Base-by-base conservation (phyloP, 1,140 invertebrate genomes). In the Zaprionus davidi region DNA sequence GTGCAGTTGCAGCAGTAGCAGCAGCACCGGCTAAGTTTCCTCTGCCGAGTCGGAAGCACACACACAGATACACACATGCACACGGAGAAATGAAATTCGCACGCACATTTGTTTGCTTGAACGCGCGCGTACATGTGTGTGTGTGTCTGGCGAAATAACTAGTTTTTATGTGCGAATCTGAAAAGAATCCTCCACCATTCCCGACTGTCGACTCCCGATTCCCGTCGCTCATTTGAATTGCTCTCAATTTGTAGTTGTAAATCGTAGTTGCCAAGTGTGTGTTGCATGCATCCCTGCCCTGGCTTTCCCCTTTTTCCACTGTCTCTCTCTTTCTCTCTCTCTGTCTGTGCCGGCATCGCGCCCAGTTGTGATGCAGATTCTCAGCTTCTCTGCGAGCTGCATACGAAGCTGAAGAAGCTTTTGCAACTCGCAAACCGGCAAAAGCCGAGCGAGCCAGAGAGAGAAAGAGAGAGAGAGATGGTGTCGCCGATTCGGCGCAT, bases 121-220 rank as follows among this genome's bases (percentile, higher is more conserved):
- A 36, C 44, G 24, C 46, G 36, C 55, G 28, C 24, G 15, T 31
- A 11, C 63, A 13, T 55, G n/a, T 31, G 78, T 56, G 46, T 58
- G 60, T 76, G 68, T 65, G 64, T 11, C 46, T 77, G 28, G 58
- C n/a, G 41, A 76, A 76, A 84, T 80, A 83, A 83, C 81, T 84
- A 83, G 81, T 83, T 83, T 83, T 76, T 65, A 38, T 73, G 64
- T 57, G 62, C 68, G 59, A 70, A 70, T 57, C 34, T 38, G 28
- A 67, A 71, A 65, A 41, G 74, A 69, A 77, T 80, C 78, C 70
- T 80, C 75, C 78, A 78, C 65, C 69, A 49, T 46, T 53, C 46
- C 22, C 57, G 69, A 64, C 51, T 31, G 49, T 26, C 31, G 59
- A 46, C 51, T 49, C 46, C 11, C 20, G 46, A 41, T 38, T 34